These are phyloP conservation scores for Mastomys natalensis DNA, from an alignment of 2,113 vertebrate genomes.

Conservation along the genomic window DNA sequence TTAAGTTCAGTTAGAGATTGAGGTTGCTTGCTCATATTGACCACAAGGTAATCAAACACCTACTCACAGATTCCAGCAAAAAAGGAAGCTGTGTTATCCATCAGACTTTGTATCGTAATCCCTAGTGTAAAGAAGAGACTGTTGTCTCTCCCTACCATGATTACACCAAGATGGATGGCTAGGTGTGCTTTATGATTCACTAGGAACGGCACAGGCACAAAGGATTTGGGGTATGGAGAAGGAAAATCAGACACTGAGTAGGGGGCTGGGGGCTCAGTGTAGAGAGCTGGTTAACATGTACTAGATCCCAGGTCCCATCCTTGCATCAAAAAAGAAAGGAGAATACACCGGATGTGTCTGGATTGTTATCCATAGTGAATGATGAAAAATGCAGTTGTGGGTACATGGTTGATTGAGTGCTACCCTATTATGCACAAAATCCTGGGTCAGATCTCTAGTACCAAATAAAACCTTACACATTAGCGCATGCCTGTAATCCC, in stretches of 20 bases:
- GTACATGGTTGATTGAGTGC: neutral
- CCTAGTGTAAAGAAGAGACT: neutral
- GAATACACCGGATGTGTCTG: neutral
- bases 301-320: neutral
- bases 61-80: neutral
- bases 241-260: neutral
- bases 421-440: neutral
- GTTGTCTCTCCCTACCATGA: neutral
- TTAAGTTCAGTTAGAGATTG: neutral
- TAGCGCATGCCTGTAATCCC: neutral
- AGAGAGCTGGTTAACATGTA: neutral
- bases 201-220: neutral
- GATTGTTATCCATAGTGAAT: neutral
- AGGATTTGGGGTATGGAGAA: neutral
- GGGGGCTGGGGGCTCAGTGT: neutral
- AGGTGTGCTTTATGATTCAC: neutral
- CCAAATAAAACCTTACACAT: neutral
- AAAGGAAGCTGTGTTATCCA: neutral
- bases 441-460: neutral
- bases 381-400: neutral
- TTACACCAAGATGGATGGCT: neutral
- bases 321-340: neutral
- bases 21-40: conserved; percentile 33
- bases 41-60: conserved; percentile 5
- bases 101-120: neutral